A percentile compares a stretch with the other conserved stretches of the same genome.
These are phyloP conservation scores for Crocuta crocuta DNA, from an alignment of 2,113 vertebrate genomes.

Conservation along the genomic window DNA sequence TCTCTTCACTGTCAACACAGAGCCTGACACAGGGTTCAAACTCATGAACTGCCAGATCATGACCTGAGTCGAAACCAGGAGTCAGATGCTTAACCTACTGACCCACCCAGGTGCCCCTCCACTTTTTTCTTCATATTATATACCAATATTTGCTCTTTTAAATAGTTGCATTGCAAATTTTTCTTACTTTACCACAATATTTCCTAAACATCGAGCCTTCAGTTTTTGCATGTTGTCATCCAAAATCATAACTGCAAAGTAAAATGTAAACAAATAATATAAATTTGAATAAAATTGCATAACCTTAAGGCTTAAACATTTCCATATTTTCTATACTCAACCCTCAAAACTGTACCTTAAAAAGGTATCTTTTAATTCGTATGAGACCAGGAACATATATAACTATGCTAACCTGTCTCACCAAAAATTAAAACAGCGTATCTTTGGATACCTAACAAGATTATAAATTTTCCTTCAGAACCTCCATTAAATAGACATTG, in stretches of 20 bases:
- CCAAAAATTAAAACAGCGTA: background rate
- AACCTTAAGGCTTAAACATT: background rate
- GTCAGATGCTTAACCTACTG: too few relatives aligned
- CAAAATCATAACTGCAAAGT: conserved; percentile 92
- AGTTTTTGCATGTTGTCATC: conserved; percentile 92
- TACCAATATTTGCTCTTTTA: background rate
- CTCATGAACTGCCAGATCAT: too few relatives aligned
- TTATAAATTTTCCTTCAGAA: background rate
- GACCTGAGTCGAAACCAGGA: too few relatives aligned
- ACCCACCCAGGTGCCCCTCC: background rate
- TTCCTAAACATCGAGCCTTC: conserved; percentile 92
- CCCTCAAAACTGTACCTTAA: background rate
- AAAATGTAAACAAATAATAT: conserved; percentile 32
- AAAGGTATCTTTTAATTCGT: background rate
- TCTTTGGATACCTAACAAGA: background rate
- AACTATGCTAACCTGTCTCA: background rate
- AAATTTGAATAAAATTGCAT: conserved; percentile 4
- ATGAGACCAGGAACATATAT: background rate
- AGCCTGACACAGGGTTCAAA: too few relatives aligned
- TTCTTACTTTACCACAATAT: conserved; percentile 97
- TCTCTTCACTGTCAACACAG: too few relatives aligned
- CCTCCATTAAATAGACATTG: background rate
- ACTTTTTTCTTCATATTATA: background rate
- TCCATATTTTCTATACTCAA: background rate
- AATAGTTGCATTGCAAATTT: conserved; percentile 32